Evolutionary conservation across 1,140 invertebrate genomes (phyloP), one percentile per base, ranked within the genome.

Genomic region (Tribolium madens): DNA sequence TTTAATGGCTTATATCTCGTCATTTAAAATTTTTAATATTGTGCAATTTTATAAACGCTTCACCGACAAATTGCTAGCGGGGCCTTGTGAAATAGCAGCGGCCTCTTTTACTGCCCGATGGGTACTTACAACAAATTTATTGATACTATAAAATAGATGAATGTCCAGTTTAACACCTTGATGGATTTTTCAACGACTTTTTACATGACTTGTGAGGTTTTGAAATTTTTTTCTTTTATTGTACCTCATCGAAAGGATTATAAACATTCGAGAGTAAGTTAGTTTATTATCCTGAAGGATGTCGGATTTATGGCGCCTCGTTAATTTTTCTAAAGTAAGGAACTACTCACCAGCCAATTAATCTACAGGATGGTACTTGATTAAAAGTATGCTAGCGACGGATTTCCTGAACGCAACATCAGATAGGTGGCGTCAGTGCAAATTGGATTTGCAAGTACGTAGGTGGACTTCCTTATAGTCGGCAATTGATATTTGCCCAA

Each of bases 131-230:
- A 64, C 75, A 71, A 76, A 76, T 76, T 76, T 76, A 76, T 76
- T 70, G 75, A 52, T 21, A 70, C 75, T 70, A 76, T 76, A 76
- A 76, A 76, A 48, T 76, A 47, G 68, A 60, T 4, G 75, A 71
- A 76, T 53, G 47, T 72, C 21, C 64, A 46, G 31, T 13, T 72
- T 72, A 72, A 50, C 70, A 72, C 70, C 70, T 72, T 52, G 46
- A 48, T 14, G 50, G 31, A 72, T 33, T 72, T 50, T 33, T 46
- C 17, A 71, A 47, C 68, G 42, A 31, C 64, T 69, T 13, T 21
- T 57, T 57, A 21, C 52, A 57, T 57, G 52, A 57, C 52, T 10
- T 10, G 18, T 14, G 57, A 64, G 57, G 12, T 13, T 33, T 64
- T n/a, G 10, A 33, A 64, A 36, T 64, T 33, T 57, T 64, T 13